Evolutionary conservation across 2,888 invertebrate species (phyloP), one percentile per base, ranked within the genome.

Genomic region (Eilema griseolum): DNA sequence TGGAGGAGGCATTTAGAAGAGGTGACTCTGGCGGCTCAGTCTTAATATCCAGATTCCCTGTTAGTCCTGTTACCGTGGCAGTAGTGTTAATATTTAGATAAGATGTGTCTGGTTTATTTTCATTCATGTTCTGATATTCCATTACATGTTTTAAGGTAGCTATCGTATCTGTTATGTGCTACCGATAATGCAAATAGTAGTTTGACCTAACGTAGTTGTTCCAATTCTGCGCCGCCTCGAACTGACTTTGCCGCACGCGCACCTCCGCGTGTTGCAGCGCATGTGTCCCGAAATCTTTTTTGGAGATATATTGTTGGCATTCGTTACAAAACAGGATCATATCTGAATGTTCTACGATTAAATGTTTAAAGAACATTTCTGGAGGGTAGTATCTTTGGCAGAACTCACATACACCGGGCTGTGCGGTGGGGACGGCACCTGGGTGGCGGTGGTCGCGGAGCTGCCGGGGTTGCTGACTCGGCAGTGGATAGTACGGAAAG

Each of bases 311-410:
- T 11, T 84, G 78, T 74, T 90, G 85, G 84, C 95, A 95, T 61
- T 92, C 89, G 64, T 91, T 91, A 84, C 95, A 95, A 72, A 89
- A 90, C 83, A 94, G 93, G 71, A 94, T 82, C 12, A 52, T 77
- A 61, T 89, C 85, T 2, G 85, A 79, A 82, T 94, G 95, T 3
- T 76, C 77, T 28, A 84, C 75, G 46, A 88, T 74, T 57, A 93
- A 76, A 80, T 95, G 95, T 11, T 86, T 83, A 28, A 75, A 68
- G 81, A 82, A 86, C 12, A 59, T 63, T 20, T 71, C 67, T 12
- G 70, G 71, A 24, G 79, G 71, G 12, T 66, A 72, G 57, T 73
- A 37, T 8, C 74, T 67, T 64, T 72, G 62, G 85, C 92, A 91
- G 84, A 83, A 88, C 20, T 74, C 72, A 85, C 91, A 91, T 28